phyloP scores from a whole-genome alignment of 2,888 invertebrate genomes.

The Spatulosminthurus flaviceps region DNA sequence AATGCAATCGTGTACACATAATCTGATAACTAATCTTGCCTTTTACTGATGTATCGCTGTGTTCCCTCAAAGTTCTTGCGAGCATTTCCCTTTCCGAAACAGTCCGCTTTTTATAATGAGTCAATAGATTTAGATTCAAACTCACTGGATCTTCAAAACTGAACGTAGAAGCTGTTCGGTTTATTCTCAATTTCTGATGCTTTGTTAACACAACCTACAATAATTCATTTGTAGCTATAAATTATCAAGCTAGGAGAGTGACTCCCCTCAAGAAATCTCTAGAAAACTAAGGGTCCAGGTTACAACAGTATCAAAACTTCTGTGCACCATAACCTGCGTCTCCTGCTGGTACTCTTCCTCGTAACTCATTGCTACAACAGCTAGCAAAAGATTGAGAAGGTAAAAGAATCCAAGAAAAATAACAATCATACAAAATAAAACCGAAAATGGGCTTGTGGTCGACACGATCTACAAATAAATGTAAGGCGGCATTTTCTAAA shows the following conservation, averaged over 20 bases:
- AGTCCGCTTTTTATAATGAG: slow-evolving; percentile 30
- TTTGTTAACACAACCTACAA: slow-evolving; percentile 18
- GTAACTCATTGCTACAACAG: slow-evolving; percentile 95
- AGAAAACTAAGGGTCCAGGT: too few relatives aligned
- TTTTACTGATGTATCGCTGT: neutral
- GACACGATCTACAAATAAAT: slow-evolving; percentile 80
- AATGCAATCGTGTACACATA: too few relatives aligned
- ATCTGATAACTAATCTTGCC: too few relatives aligned
- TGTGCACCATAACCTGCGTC: slow-evolving; percentile 78
- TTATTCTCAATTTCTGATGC: slow-evolving; percentile 78
- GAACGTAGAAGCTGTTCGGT: slow-evolving; percentile 90
- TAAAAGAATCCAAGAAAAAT: slow-evolving; percentile 98
- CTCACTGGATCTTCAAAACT: slow-evolving; percentile 75
- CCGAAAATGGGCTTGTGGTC: slow-evolving; percentile 92
- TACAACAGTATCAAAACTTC: too few relatives aligned
- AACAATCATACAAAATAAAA: slow-evolving; percentile 94
- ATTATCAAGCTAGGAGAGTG: too few relatives aligned
- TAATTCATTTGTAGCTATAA: too few relatives aligned
- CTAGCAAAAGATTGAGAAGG: slow-evolving; percentile 96
- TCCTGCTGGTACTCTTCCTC: slow-evolving; percentile 95
- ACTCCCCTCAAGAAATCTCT: too few relatives aligned
- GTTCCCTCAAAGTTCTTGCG: slow-evolving; percentile 13
- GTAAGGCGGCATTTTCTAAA: neutral
- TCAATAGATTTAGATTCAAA: slow-evolving; percentile 24
- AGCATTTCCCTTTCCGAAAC: slow-evolving; percentile 36